phyloP scores from a whole-genome alignment of 2,888 invertebrate genomes.

The Hecatera dysodea region DNA sequence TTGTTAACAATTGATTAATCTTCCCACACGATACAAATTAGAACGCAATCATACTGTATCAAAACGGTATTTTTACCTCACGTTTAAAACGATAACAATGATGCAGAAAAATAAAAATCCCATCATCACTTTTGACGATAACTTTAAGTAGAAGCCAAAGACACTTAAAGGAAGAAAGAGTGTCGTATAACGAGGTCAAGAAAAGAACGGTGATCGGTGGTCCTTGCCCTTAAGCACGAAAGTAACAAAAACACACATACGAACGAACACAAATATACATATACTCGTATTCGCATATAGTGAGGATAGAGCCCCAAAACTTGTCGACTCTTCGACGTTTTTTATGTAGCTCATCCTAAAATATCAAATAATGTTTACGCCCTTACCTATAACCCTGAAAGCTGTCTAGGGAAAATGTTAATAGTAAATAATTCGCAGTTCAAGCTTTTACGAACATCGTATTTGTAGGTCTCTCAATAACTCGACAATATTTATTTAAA shows the following conservation, averaged over 20 bases:
- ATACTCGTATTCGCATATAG: slow-evolving; percentile 29
- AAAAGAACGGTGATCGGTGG: slow-evolving; percentile 44
- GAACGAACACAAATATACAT: slow-evolving; percentile 32
- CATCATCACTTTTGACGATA: slow-evolving; percentile 35
- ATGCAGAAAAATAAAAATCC: slow-evolving; percentile 18
- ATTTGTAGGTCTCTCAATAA: not conserved
- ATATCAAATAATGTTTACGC: slow-evolving; percentile 73
- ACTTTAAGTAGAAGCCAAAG: slow-evolving; percentile 14
- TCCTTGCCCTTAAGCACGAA: slow-evolving; percentile 2
- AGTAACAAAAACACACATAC: slow-evolving; percentile 42
- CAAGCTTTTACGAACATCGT: not conserved
- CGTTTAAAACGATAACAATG: not conserved
- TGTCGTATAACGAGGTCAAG: slow-evolving; percentile 45
- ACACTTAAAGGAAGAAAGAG: too few species aligned
- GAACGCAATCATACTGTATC: not conserved
- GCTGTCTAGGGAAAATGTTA: slow-evolving; percentile 30
- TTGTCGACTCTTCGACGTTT: slow-evolving; percentile 69
- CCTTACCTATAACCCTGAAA: slow-evolving; percentile 44
- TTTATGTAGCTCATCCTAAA: slow-evolving; percentile 79
- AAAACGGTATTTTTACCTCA: not conserved
- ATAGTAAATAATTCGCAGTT: slow-evolving; percentile 40
- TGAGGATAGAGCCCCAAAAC: slow-evolving; percentile 42
- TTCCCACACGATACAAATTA: not conserved
- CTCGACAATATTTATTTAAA: slow-evolving; percentile 1
- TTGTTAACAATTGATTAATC: slow-evolving; percentile 28